phyloP scores from a whole-genome alignment of 2,888 invertebrate genomes.

The Ischnura elegans region DNA sequence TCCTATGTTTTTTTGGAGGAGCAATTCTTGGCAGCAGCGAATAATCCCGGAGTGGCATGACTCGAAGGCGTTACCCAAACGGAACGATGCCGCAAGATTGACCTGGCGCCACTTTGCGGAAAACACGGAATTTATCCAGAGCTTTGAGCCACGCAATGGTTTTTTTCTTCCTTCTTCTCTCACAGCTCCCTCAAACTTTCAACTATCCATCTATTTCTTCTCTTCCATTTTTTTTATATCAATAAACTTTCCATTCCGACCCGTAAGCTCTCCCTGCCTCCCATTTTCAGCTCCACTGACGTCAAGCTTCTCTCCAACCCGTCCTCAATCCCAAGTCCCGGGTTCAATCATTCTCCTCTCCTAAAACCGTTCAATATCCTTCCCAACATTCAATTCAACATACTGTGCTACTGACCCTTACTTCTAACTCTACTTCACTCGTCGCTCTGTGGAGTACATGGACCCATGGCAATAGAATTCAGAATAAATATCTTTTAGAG shows the following conservation, averaged over 20 bases:
- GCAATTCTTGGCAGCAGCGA: not conserved
- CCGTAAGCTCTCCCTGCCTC: not conserved
- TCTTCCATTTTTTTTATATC: not conserved
- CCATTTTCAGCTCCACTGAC: not conserved
- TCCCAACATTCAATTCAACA: no score
- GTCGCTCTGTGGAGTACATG: not conserved
- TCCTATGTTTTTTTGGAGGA: not conserved
- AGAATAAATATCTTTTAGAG: not conserved
- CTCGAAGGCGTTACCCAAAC: not conserved
- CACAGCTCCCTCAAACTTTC: not conserved
- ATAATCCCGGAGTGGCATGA: not conserved
- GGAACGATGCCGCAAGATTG: not conserved
- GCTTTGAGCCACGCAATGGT: no score
- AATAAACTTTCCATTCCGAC: not conserved
- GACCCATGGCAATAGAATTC: not conserved
- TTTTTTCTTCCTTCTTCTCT: not conserved
- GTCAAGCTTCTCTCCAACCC: slow-evolving; percentile 17
- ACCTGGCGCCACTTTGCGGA: not conserved
- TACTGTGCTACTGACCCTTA: no score
- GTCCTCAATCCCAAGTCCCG: no score
- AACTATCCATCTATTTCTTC: not conserved
- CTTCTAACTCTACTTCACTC: not conserved
- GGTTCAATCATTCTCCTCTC: not conserved
- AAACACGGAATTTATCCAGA: not conserved
- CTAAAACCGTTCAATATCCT: not conserved